Evolutionary conservation across 2,797 vertebrate species (phyloP).

Genomic region (Botia almorhae): DNA sequence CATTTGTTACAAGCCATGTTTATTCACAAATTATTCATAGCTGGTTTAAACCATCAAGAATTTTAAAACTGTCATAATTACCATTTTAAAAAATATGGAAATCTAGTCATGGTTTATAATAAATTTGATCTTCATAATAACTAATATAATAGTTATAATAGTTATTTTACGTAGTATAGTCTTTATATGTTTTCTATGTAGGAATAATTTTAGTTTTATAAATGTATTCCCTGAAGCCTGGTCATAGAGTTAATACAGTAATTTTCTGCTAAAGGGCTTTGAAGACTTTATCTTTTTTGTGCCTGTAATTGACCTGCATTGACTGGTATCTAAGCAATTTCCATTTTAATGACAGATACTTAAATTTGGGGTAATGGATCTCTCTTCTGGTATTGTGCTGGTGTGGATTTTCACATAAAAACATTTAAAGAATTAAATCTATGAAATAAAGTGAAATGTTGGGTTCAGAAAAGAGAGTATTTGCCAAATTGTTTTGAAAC

Average conservation of each 20-base stretch:
- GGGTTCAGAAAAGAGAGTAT: neutral
- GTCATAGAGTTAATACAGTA: conserved; percentile 13
- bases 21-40: neutral
- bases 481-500: neutral
- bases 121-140: neutral
- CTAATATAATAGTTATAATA: conserved; percentile 14
- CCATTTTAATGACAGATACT: conserved; percentile 48
- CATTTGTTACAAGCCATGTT: neutral
- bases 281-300: conserved; percentile 50
- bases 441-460: neutral
- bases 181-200: neutral
- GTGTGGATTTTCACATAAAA: neutral
- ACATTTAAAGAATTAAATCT: neutral
- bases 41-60: neutral
- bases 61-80: conserved; percentile 11
- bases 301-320: conserved; percentile 54
- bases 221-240: conserved; percentile 16
- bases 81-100: conserved; percentile 10
- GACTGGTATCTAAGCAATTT: conserved; percentile 51
- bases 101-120: conserved; percentile 11
- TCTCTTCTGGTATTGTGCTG: neutral
- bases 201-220: conserved; percentile 27
- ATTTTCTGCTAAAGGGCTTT: conserved; percentile 44
- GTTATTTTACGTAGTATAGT: neutral
- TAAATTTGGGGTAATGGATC: conserved; percentile 40